Percentiles rank a stretch among this genome's conserved stretches.
These are phyloP conservation scores for Apamea sordens DNA, from an alignment of 2,888 invertebrate genomes.

Conservation along the genomic window DNA sequence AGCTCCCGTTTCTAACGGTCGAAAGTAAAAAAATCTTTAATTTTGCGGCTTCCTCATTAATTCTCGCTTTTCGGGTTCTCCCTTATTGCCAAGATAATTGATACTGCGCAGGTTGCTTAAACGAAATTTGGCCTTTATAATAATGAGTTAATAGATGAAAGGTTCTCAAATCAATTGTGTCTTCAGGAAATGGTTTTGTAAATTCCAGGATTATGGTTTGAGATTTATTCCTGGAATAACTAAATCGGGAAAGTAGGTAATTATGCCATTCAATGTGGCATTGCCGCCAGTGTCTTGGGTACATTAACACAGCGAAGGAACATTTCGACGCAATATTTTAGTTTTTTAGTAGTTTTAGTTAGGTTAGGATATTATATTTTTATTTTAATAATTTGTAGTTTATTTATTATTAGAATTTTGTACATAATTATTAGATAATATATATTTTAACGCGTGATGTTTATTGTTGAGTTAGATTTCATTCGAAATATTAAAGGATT, in stretches of 20 bases:
- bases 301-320: too few species aligned
- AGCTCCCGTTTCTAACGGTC: conserved; percentile 59
- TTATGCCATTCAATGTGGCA: too few species aligned
- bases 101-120: conserved; percentile 62
- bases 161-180: conserved; percentile 18
- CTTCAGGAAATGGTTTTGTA: conserved; percentile 29
- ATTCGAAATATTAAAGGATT: background rate
- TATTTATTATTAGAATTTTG: too few species aligned
- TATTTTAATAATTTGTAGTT: too few species aligned
- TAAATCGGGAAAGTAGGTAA: background rate
- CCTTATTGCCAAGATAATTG: conserved; percentile 71
- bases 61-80: conserved; percentile 63
- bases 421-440: too few species aligned
- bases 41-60: conserved; percentile 72
- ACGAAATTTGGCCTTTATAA: conserved; percentile 52
- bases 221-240: conserved; percentile 5
- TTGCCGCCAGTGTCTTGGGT: too few species aligned
- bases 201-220: conserved; percentile 12
- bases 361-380: too few species aligned
- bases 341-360: too few species aligned
- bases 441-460: too few species aligned
- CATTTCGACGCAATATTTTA: too few species aligned
- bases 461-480: background rate
- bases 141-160: conserved; percentile 47
- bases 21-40: conserved; percentile 68